phyloP scores from a whole-genome alignment of 2,888 invertebrate genomes.

The Falcaria lacertinaria region DNA sequence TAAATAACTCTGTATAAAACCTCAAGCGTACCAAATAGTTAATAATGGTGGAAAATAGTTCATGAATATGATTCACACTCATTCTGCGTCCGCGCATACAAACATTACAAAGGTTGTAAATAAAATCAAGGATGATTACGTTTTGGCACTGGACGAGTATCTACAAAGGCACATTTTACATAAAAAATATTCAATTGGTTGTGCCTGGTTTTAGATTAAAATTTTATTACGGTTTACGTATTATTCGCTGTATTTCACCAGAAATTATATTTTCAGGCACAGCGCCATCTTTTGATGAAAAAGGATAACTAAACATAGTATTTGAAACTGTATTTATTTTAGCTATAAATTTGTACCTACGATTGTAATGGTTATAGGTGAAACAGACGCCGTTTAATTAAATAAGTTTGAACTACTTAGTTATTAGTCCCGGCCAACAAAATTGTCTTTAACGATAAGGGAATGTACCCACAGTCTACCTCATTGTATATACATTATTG shows the following conservation, averaged over 20 bases:
- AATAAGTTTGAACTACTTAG: too few relatives aligned
- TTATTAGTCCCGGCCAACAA: constrained; percentile 51
- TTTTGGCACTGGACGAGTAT: not conserved
- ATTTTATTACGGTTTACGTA: constrained; percentile 3
- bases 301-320: constrained; percentile 4
- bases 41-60: too few relatives aligned
- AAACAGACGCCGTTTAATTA: not conserved
- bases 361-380: not conserved
- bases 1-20: constrained; percentile 76
- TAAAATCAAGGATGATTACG: not conserved
- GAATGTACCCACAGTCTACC: constrained; percentile 66
- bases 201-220: not conserved
- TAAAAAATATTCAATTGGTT: not conserved
- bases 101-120: too few relatives aligned
- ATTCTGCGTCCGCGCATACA: too few relatives aligned
- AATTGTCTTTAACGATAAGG: constrained; percentile 50
- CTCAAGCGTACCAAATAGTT: constrained; percentile 70
- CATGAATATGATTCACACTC: constrained; percentile 1
- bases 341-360: not conserved
- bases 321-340: not conserved
- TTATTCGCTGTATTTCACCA: constrained; percentile 10
- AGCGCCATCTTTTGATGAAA: constrained; percentile 13
- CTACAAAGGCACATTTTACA: not conserved
- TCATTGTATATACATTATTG: constrained; percentile 70
- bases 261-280: constrained; percentile 2